These are phyloP conservation scores for Cebus imitator DNA, from an alignment of 2,113 vertebrate species.

Conservation along the genomic window DNA sequence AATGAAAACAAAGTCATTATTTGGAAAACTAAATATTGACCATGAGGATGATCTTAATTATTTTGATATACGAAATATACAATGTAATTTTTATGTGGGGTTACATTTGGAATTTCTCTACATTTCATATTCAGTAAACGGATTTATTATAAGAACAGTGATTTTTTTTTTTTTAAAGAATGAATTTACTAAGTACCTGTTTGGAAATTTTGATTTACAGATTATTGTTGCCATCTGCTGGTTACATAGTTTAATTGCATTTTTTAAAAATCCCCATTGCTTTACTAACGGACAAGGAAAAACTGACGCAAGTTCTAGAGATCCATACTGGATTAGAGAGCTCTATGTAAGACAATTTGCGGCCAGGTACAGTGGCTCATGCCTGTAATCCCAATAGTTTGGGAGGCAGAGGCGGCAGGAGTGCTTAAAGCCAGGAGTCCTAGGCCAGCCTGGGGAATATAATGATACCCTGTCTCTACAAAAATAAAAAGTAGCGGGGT, in stretches of 20 bases:
- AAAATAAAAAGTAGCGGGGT: no score
- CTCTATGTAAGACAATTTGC: background rate
- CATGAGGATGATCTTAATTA: background rate
- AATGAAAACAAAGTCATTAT: constrained; percentile 1
- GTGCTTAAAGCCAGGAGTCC: no score
- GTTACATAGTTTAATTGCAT: background rate
- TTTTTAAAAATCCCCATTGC: background rate
- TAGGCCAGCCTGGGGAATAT: no score
- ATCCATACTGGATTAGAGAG: background rate
- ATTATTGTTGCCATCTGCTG: constrained; percentile 71
- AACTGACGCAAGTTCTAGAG: background rate
- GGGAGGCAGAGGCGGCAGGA: no score
- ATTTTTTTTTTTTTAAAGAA: background rate
- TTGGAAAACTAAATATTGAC: background rate
- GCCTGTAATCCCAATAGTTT: no score
- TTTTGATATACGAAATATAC: constrained; percentile 2
- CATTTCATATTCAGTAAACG: background rate
- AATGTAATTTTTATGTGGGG: background rate
- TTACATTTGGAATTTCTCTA: background rate
- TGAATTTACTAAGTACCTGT: background rate
- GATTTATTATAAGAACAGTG: background rate
- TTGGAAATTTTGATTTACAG: constrained; percentile 21
- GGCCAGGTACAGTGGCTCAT: no score
- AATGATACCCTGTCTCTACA: no score
- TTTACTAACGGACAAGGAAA: background rate